Evolutionary conservation across 2,797 vertebrate species (phyloP).

Genomic region (Rhinatrema bivittatum): DNA sequence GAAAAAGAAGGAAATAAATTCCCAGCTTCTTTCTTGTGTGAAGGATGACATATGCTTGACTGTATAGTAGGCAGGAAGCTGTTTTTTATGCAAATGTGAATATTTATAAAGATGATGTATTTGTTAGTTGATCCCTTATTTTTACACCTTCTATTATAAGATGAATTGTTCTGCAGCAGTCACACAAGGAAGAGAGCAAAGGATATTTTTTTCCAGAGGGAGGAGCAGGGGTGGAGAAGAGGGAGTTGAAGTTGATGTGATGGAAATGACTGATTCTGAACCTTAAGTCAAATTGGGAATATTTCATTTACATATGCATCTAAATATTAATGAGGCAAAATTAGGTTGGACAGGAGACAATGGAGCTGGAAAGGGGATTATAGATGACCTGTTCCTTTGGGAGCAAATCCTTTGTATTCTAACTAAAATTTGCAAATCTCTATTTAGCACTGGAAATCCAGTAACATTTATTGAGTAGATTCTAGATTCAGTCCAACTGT

Average conservation of each 20-base stretch:
- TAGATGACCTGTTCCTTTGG: constrained; percentile 54
- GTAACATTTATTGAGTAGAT: constrained; percentile 52
- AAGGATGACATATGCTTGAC: too few species aligned
- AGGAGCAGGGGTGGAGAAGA: background rate
- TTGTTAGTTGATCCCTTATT: constrained; percentile 28
- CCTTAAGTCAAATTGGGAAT: constrained; percentile 42
- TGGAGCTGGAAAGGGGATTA: constrained; percentile 61
- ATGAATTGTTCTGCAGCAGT: constrained; percentile 23
- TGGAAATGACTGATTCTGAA: constrained; percentile 53
- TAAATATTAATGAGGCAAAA: constrained; percentile 77
- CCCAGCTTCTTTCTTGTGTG: too few species aligned
- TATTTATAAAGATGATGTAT: too few species aligned
- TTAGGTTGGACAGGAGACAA: constrained; percentile 63
- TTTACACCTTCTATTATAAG: constrained; percentile 26
- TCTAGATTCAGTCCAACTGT: too few species aligned
- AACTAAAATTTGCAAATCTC: constrained; percentile 67
- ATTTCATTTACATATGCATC: constrained; percentile 66
- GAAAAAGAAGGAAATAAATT: too few species aligned
- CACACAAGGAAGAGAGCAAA: constrained; percentile 38
- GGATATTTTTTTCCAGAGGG: constrained; percentile 24
- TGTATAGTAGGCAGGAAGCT: too few species aligned
- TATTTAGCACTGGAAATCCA: constrained; percentile 56
- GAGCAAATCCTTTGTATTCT: constrained; percentile 45
- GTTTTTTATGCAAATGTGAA: too few species aligned
- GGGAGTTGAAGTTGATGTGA: constrained; percentile 41